Evolutionary conservation across 2,113 vertebrate species (phyloP), one percentile per base, ranked within the genome.

Genomic region (Cynoglossus semilaevis): DNA sequence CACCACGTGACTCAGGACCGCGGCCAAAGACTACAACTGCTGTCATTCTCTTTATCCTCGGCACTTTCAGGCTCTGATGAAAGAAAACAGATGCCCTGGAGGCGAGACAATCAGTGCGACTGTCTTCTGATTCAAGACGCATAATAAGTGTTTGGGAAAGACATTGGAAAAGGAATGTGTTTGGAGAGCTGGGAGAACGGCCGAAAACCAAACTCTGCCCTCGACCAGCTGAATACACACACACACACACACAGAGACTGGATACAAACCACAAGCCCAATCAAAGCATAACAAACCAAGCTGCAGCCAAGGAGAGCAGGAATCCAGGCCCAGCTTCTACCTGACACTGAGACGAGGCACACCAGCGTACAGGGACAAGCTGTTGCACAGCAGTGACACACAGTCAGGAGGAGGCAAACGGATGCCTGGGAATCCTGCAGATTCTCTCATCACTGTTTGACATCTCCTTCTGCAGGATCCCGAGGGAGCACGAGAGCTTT

Each of bases 31-130:
- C 66, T 59, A 65, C 61, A 58, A 73, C 67, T 47, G 61, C 58
- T 62, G 55, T 68, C 64, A 47, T 34, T 64, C 65, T 64, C 42
- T 51, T 13, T 49, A 55, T 73, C 54, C 42, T 38, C 3, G 10
- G 44, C n/a, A 1, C 56, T 53, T 66, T 50, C 57, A 42, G 48
- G 51, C 77, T 65, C 15, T 52, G 54, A 80, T 77, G 74, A 81
- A 60, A 81, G 55, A 82, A 77, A 78, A 59, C 78, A 79, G 73
- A 63, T 62, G 74, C 64, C 42, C 58, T 76, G 74, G 76, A 76
- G 38, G 44, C 4, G 18, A 65, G 60, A 77, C 57, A 54, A 60
- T 75, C 58, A 19, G 56, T 58, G 58, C 44, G 67, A 56, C 50
- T 51, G 60, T 66, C 63, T 73, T 57, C 53, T 66, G 73, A 70